A percentile compares a stretch with the other conserved stretches of the same genome.
Conservation (phyloP, 2,797 vertebrate species). For the Ctenopoma multispine region DNA sequence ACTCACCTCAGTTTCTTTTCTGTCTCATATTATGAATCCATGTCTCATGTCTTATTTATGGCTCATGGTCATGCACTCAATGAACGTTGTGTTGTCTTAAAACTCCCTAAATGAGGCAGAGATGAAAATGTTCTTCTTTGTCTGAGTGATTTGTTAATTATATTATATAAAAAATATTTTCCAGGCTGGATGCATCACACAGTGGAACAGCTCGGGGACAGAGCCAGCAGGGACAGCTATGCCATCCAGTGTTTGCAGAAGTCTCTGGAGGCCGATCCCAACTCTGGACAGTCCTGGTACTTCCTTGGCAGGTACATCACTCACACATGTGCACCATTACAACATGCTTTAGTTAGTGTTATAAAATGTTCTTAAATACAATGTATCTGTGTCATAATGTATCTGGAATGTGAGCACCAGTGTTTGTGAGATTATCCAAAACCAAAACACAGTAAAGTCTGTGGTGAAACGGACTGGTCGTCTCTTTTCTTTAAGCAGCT, state of each 20-base stretch:
- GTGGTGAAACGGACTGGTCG: too few species aligned
- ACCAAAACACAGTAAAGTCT: too few species aligned
- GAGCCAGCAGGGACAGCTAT: conserved; percentile 96
- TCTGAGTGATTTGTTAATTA: neutral
- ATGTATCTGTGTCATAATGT: neutral
- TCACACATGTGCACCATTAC: neutral
- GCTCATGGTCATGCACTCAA: too few species aligned
- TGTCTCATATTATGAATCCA: neutral
- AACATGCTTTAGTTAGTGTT: neutral
- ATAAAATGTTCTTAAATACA: neutral
- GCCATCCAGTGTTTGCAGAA: conserved; percentile 99
- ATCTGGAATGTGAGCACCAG: neutral
- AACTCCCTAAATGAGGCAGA: neutral
- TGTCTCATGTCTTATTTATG: too few species aligned
- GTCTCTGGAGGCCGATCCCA: conserved; percentile 98
- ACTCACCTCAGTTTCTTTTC: neutral
- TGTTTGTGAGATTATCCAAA: neutral
- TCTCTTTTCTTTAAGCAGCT: too few species aligned
- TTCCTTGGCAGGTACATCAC: conserved; percentile 95
- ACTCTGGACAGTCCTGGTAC: conserved; percentile 99
- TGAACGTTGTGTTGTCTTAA: neutral
- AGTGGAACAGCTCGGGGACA: conserved; percentile 97
- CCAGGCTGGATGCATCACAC: conserved; percentile 99
- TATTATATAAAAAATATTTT: too few species aligned
- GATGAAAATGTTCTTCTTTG: neutral